phyloP scores from a whole-genome alignment of 2,888 invertebrate genomes.

The Malthinus flaveolus region DNA sequence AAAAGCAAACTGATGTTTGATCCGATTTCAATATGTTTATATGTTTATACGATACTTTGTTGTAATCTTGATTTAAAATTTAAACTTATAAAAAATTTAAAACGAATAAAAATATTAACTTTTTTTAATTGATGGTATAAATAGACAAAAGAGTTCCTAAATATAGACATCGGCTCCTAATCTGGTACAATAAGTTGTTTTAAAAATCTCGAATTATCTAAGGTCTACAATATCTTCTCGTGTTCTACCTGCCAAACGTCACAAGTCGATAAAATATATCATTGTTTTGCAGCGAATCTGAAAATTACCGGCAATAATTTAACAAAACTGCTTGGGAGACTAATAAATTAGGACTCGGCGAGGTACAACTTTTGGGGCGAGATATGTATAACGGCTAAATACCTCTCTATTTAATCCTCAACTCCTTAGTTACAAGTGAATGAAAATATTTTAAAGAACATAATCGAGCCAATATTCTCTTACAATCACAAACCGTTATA shows the following conservation, averaged over 20 bases:
- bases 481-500: conserved; percentile 12
- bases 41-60: conserved; percentile 1
- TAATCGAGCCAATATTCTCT: conserved; percentile 23
- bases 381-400: conserved; percentile 23
- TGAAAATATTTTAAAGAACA: conserved; percentile 32
- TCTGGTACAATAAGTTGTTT: neutral
- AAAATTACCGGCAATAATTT: conserved; percentile 37
- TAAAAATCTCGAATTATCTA: neutral
- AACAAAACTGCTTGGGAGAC: conserved; percentile 33
- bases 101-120: neutral
- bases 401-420: conserved; percentile 17
- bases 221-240: conserved; percentile 1
- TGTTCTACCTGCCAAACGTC: conserved; percentile 31
- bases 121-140: neutral
- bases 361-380: conserved; percentile 17
- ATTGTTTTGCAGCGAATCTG: conserved; percentile 37
- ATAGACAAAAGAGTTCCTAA: neutral
- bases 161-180: neutral
- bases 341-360: conserved; percentile 32
- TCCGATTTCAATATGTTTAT: conserved; percentile 11
- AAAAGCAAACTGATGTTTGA: conserved; percentile 26
- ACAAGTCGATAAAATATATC: conserved; percentile 35
- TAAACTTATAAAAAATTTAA: neutral
- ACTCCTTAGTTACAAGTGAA: conserved; percentile 11
- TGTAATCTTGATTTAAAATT: conserved; percentile 3